Evolutionary conservation across 2,888 invertebrate species (phyloP), one percentile per base, ranked within the genome.

Genomic region (Synanthedon vespiformis): DNA sequence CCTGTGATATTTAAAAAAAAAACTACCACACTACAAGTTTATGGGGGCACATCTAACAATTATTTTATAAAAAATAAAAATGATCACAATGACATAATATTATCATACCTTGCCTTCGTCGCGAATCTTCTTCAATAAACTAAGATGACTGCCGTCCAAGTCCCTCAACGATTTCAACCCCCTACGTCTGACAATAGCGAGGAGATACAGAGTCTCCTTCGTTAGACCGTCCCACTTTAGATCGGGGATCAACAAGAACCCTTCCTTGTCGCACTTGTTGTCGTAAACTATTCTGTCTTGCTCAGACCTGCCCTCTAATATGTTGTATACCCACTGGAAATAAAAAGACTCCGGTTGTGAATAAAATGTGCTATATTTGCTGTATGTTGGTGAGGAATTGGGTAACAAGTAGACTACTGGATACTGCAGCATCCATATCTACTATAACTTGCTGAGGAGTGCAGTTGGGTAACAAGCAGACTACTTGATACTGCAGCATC

Each of bases 321-420:
- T 96, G 76, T 99, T 99, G 77, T 95, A 94, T 0, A 99, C 94
- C 99, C 99, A 99, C 95, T 98, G 81, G 16, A 91, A 90, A 57
- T 10, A 40, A 56, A 54, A 53, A 16, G 48, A 50, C 11, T 14
- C 22, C 10, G 13, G 12, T n/a, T 41, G 13, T 41, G 41, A 41
- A 22, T 22, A 22, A 22, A 22, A 22, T 1, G 5, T 22, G 5
- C 22, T 22, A 22, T 22, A 22, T 1, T 5, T 22, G 22, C 22
- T 22, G 22, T 22, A 22, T 5, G 22, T 22, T 22, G 5, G 1
- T 22, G 5, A 22, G 22, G 5, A 22, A 1, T 22, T 6, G 22
- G 22, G 22, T 22, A 22, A 4, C 18, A 22, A 1, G 18, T 4
- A 4, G 18, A 22, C 18, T 22, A 22, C 18, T 22, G 4, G 18